Percentiles rank a stretch among this genome's conserved stretches.
Conservation (phyloP, 35 echinoderm and acorn worm genomes). For the Eucidaris tribuloides region DNA sequence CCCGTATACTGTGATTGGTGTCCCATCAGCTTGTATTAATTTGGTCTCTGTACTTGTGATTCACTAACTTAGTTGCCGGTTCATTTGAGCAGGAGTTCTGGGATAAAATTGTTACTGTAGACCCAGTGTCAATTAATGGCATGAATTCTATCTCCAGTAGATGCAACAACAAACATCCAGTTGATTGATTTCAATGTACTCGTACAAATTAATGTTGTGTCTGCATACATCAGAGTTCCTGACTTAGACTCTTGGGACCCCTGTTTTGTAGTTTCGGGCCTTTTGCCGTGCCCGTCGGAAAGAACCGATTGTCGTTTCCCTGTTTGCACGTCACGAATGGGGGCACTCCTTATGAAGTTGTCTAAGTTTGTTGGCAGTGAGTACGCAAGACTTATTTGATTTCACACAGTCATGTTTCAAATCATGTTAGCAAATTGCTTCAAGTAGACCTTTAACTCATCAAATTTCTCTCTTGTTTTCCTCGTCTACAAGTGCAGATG, state of each 20-base stretch:
- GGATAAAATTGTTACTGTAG: neutral
- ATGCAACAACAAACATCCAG: neutral
- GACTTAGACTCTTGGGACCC: neutral
- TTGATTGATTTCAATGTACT: neutral
- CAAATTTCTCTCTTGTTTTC: neutral
- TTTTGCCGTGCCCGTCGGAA: neutral
- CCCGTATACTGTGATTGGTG: no score
- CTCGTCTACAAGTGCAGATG: neutral
- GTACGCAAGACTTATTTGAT: neutral
- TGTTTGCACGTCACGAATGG: neutral
- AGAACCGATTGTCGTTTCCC: constrained; percentile 1
- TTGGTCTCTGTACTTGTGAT: no score
- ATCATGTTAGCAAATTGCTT: neutral
- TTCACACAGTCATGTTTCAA: neutral
- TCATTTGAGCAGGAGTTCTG: neutral
- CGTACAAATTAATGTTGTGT: neutral
- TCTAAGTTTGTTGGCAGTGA: neutral
- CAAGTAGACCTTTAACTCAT: neutral
- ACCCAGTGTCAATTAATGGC: neutral
- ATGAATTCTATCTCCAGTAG: neutral
- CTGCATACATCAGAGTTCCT: neutral
- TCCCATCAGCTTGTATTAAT: no score
- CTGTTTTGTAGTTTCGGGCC: neutral
- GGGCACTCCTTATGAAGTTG: neutral
- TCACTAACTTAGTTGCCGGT: no score